phyloP scores from a whole-genome alignment of 2,797 vertebrate species.

The Streptopelia turtur region DNA sequence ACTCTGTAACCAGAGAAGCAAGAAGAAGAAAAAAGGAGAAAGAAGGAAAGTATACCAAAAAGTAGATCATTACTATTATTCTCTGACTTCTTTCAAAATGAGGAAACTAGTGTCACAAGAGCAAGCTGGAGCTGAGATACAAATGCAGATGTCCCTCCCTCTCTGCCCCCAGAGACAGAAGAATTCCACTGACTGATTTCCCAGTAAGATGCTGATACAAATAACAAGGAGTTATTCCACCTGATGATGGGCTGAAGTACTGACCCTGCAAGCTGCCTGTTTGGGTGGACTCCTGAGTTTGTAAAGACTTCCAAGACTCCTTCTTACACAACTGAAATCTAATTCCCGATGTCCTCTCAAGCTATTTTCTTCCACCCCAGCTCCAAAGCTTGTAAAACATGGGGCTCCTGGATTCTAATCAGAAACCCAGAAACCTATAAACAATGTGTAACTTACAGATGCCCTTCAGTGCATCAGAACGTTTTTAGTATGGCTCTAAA shows the following conservation, averaged over 20 bases:
- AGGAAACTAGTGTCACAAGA: not conserved
- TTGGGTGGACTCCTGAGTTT: not conserved
- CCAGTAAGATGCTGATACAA: not conserved
- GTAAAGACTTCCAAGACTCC: not conserved
- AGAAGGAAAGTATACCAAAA: not conserved
- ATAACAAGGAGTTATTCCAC: not conserved
- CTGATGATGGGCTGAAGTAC: not conserved
- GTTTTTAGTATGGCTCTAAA: conserved; percentile 72
- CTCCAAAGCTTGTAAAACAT: conserved; percentile 64
- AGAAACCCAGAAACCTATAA: conserved; percentile 79
- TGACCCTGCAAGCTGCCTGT: not conserved
- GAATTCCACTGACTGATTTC: not conserved
- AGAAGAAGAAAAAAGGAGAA: not conserved
- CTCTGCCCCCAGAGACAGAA: not conserved
- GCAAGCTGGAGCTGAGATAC: not conserved
- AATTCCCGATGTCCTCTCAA: conserved; percentile 16
- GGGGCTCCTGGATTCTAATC: conserved; percentile 69
- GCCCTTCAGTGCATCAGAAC: conserved; percentile 74
- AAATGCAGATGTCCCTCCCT: not conserved
- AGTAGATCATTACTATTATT: not conserved
- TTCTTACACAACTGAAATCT: not conserved
- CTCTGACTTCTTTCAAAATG: not conserved
- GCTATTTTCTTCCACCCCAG: conserved; percentile 32
- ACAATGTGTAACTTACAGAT: conserved; percentile 77
- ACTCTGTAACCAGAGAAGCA: not conserved